A percentile compares a stretch with the other conserved stretches of the same genome.
phyloP scores from a whole-genome alignment of 2,888 invertebrate species.

The Platycnemis pennipes region DNA sequence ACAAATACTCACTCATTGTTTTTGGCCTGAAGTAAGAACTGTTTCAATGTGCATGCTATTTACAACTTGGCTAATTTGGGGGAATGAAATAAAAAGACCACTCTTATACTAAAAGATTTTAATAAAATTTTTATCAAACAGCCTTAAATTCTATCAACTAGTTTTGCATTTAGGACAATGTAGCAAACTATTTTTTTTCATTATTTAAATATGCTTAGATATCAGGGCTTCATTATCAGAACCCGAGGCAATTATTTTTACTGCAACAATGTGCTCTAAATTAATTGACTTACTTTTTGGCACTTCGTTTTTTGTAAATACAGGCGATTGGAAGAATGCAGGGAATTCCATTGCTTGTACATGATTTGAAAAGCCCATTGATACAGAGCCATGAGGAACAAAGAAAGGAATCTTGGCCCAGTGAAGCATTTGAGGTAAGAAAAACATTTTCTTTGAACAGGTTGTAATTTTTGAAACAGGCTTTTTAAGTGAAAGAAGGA shows the following conservation, averaged over 20 bases:
- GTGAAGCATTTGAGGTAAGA: background rate
- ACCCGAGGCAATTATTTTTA: background rate
- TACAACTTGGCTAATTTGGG: too few species aligned
- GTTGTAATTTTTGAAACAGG: too few species aligned
- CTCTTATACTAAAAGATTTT: background rate
- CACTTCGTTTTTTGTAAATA: slow-evolving; percentile 3
- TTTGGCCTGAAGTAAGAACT: too few species aligned
- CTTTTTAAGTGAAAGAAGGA: too few species aligned
- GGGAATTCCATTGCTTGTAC: background rate
- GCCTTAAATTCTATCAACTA: background rate
- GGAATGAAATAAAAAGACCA: background rate
- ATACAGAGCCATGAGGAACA: background rate
- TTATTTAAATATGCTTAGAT: background rate
- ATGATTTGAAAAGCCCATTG: background rate
- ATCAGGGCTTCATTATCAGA: background rate
- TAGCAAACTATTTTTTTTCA: background rate
- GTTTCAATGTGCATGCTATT: too few species aligned
- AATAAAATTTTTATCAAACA: slow-evolving; percentile 32
- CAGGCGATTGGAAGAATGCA: background rate
- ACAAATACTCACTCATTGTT: too few species aligned
- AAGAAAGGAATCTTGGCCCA: background rate
- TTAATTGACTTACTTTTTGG: slow-evolving; percentile 15
- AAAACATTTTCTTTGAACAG: background rate
- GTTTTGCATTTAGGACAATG: background rate
- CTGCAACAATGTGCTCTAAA: background rate